Base-by-base conservation (phyloP, 2,797 vertebrate species). In the Tamandua tetradactyla region DNA sequence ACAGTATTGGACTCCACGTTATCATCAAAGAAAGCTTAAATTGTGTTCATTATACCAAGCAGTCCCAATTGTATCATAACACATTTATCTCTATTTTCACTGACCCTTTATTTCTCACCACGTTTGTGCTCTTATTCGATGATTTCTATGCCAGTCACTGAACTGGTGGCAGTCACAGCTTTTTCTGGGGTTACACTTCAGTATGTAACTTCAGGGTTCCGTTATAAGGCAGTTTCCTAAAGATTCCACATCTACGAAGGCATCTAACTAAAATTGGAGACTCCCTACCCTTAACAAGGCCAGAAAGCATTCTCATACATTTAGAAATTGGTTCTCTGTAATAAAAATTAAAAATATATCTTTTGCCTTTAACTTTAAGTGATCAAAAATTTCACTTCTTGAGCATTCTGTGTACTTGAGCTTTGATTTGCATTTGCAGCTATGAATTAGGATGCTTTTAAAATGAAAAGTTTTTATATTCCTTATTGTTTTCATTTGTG, bases 321-420 rank as follows among this genome's bases (percentile, higher is more conserved):
- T 87, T 94, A 81, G 75, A 32, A 91, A 79, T 66, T 22, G 44
- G 25, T 74, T 80, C 78, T 74, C 42, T 95, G 2, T 72, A 59
- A 85, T 82, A 23, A 1, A 42, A 57, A 35, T 71, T 68, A 42
- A 62, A 49, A 66, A 85, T 80, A 71, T 44, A 66, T n/a, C 23
- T 83, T 80, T 59, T 75, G n/a, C 20, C 30, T 92, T 71, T 87
- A 61, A 82, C 30, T 89, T 75, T 87, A 61, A 74, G 18, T 52
- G 57, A 74, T 40, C 42, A 74, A 74, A 72, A 72, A 72, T 49
- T 68, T 68, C 37, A 86, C 59, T 79, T 85, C 13, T 35, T 59
- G 40, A 52, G 22, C 25, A 78, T 92, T 69, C 52, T 18, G 9
- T 47, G 13, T n/a, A 37, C 40, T 66, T 80, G 25, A 85, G 84